Base-by-base conservation (phyloP, 2,113 vertebrate genomes). In the Salminus brasiliensis region DNA sequence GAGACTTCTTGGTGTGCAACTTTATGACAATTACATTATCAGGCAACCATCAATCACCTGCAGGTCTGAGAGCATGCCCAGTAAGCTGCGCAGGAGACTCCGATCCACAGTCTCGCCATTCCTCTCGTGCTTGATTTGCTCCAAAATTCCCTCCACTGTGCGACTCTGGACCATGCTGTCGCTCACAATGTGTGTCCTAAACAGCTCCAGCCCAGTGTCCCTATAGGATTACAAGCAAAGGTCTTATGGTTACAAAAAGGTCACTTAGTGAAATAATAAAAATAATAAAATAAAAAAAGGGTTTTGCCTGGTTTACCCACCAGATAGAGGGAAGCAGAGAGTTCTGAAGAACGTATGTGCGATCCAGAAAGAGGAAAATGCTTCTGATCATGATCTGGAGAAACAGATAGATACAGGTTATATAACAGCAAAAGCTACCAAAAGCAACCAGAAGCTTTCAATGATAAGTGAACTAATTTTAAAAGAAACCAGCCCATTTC, bases 351-450 rank as follows among this genome's bases (percentile, higher is more conserved):
- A 99, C 97, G 0, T 99, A 99, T 67, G 97, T 99, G 89, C 98
- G 95, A 92, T 99, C 98, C 96, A 99, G 92, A 93, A 99, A 99
- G 86, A 99, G 92, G 92, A 99, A 99, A 92, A 99, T 99, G 93
- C 98, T 98, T 88, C 98, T 96, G 88, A 99, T 98, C 98, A 99
- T 99, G 87, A 99, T 99, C 98, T 99, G 93, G 59, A 82, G 81
- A 75, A 83, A 47, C 10, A 43, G 1, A 16, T n/a, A n/a, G n/a
- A 8, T 3, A 8, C 34, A 32, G 55, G 32, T 29, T 55, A 55
- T 1, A 25, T 1, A 23, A 74, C 23, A 6, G 36, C 9, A 32
- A 1, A 18, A 29, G n/a, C 18, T 21, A 34, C 9, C 32, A 43
- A 45, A 8, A 45, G 3, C 3, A 6, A 12, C 25, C 8, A 18